These are phyloP conservation scores for Noctua comes DNA, from an alignment of 2,888 invertebrate genomes.

Conservation along the genomic window DNA sequence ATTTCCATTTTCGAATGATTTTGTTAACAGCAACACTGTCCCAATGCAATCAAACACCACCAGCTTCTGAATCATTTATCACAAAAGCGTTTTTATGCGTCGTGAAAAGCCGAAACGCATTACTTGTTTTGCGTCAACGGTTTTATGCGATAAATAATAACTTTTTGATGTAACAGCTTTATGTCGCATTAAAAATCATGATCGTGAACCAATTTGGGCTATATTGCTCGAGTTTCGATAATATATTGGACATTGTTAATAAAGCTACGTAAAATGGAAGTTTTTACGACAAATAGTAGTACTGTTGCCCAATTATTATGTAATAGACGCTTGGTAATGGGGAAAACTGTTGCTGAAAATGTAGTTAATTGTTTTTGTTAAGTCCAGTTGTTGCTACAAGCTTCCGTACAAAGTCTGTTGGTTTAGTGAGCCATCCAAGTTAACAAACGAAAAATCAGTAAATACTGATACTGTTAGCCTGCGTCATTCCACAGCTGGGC, in stretches of 20 bases:
- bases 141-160: constrained; percentile 86
- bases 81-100: constrained; percentile 74
- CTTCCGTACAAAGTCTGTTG: neutral
- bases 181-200: constrained; percentile 75
- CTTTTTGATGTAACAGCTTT: constrained; percentile 82
- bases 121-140: constrained; percentile 82
- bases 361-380: neutral
- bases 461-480: no score
- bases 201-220: constrained; percentile 70
- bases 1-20: neutral
- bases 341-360: constrained; percentile 17
- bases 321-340: neutral
- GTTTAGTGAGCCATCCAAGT: neutral
- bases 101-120: constrained; percentile 76
- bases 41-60: constrained; percentile 54
- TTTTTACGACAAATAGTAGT: constrained; percentile 17
- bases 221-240: constrained; percentile 69
- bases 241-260: constrained; percentile 59
- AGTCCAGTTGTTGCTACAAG: neutral
- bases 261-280: constrained; percentile 23
- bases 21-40: neutral
- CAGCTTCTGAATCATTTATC: constrained; percentile 49
- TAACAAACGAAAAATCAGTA: neutral
- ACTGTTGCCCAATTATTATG: constrained; percentile 12
- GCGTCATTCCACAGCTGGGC: no score